Conservation (phyloP, 1,140 invertebrate genomes). For the Archivesica marissinica region DNA sequence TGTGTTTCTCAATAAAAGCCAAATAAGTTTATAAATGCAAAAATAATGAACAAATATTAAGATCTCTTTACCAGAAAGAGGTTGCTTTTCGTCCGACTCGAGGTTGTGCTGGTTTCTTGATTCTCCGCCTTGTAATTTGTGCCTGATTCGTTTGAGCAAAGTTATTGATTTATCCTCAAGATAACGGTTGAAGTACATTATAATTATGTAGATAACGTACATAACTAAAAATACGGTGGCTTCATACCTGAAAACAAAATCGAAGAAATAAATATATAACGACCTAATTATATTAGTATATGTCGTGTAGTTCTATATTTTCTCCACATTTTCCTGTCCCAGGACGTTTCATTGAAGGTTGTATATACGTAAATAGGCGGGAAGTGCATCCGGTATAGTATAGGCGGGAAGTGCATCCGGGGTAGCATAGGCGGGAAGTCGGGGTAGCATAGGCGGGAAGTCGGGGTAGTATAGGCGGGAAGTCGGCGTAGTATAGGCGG, state of each 20-base stretch:
- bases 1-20: neutral
- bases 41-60: neutral
- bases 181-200: conserved; percentile 82
- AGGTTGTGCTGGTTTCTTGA: neutral
- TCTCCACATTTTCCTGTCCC: too few relatives aligned
- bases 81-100: conserved; percentile 47
- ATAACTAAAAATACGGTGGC: conserved; percentile 76
- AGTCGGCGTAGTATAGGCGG: too few relatives aligned
- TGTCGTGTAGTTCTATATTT: too few relatives aligned
- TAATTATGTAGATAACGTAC: conserved; percentile 80
- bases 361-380: too few relatives aligned
- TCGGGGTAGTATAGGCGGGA: too few relatives aligned
- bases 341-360: too few relatives aligned
- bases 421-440: too few relatives aligned
- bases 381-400: too few relatives aligned
- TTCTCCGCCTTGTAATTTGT: neutral
- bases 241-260: conserved; percentile 76
- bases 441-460: too few relatives aligned
- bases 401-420: too few relatives aligned
- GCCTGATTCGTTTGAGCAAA: neutral
- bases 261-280: neutral
- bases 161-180: conserved; percentile 68
- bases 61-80: neutral
- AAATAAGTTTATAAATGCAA: neutral
- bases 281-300: too few relatives aligned